A percentile compares a stretch with the other conserved stretches of the same genome.
Conservation (phyloP, 2,797 vertebrate species). For the Enteromius viviparus region DNA sequence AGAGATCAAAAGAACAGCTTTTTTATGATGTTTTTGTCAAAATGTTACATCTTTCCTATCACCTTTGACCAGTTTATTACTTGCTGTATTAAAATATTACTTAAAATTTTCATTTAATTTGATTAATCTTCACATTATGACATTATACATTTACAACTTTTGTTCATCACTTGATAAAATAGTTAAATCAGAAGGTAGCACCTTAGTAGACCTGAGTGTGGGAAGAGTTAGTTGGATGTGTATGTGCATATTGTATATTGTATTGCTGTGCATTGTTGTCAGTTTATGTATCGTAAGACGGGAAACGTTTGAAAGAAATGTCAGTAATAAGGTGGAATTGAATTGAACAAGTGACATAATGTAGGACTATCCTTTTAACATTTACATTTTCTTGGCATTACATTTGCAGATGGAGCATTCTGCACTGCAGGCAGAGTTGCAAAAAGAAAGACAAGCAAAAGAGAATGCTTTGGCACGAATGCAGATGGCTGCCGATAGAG, state of each 20-base stretch:
- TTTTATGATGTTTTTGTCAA: not conserved
- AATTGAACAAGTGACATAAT: not conserved
- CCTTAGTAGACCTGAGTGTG: no score
- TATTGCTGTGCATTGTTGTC: no score
- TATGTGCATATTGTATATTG: no score
- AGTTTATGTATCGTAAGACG: no score
- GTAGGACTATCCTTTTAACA: not conserved
- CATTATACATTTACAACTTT: not conserved
- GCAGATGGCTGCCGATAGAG: slow-evolving; percentile 74
- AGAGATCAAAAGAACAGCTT: no score
- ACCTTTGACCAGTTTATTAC: not conserved
- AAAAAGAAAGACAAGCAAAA: slow-evolving; percentile 78
- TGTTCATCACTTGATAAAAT: no score
- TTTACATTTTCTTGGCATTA: not conserved
- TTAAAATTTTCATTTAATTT: not conserved
- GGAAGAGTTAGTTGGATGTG: no score
- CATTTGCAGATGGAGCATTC: slow-evolving; percentile 76
- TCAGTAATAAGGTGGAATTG: no score
- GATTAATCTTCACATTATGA: not conserved
- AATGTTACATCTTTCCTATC: not conserved
- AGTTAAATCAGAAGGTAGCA: no score
- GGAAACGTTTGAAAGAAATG: no score
- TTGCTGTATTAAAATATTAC: not conserved
- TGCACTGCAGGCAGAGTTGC: slow-evolving; percentile 78
- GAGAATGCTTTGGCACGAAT: slow-evolving; percentile 75